Evolutionary conservation across 1,140 invertebrate species (phyloP), one percentile per base, ranked within the genome.

Genomic region (Hydropsyche tenuis): DNA sequence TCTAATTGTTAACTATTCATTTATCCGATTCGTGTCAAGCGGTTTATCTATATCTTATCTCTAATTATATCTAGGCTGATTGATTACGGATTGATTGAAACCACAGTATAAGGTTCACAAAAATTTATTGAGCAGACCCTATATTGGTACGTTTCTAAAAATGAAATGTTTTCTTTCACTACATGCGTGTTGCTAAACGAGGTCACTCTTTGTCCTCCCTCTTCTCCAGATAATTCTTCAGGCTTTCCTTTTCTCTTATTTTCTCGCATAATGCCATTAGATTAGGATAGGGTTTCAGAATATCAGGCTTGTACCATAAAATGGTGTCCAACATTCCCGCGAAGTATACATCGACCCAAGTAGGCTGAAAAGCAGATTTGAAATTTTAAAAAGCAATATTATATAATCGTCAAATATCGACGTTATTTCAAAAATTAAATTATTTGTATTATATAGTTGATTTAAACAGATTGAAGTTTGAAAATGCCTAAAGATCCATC

Each of bases 181-280:
- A 37, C 30, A 9, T 37, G 30, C 9, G 9, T 37, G 3, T 3
- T 37, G 9, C 9, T 37, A 37, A 37, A 4, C 25, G 30, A 63
- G 12, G 16, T 43, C 22, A 62, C 42, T 63, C 20, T 16, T 72
- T 30, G 3, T 53, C 79, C 11, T 89, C 89, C 62, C 89, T 85
- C 73, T 87, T 88, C 66, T 87, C 89, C 12, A 91, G 82, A 88
- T 89, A 92, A 20, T 81, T 84, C 76, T 91, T 91, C 73, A 92
- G 88, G 1, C 80, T 79, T 6, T 90, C 89, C 71, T 89, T 74
- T 6, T 79, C 80, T 0, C 85, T 79, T 30, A 91, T 85, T 65
- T 87, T 87, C 4, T 88, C 83, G 2, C 81, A 82, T 1, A 90
- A 78, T 16, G 81, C 81, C 66, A 86, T 85, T 64, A 91, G 74